phyloP scores from a whole-genome alignment of 92 coral and sea anemone genomes.

The Meandrina meandrites region DNA sequence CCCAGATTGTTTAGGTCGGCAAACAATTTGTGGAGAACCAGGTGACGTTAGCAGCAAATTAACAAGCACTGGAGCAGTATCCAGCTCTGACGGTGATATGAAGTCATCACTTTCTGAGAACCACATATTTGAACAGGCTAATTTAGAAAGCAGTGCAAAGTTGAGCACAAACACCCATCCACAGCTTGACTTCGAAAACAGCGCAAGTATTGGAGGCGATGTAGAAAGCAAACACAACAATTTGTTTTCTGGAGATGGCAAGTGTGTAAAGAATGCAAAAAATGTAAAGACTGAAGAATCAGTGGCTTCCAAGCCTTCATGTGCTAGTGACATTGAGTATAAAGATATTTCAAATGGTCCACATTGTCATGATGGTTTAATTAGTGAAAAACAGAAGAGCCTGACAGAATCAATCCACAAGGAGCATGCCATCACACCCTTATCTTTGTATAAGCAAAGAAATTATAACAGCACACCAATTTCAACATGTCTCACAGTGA shows the following conservation, averaged over 20 bases:
- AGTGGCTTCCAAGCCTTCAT: too few relatives aligned
- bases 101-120: neutral
- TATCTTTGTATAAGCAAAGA: conserved; percentile 11
- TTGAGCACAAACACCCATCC: neutral
- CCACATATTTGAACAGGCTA: neutral
- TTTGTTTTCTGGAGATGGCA: neutral
- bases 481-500: conserved; percentile 15
- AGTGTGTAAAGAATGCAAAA: neutral
- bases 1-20: neutral
- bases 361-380: neutral
- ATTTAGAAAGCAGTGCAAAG: neutral
- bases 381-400: neutral
- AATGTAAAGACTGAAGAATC: neutral
- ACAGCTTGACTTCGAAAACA: neutral
- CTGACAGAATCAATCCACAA: neutral
- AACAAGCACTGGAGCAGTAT: neutral
- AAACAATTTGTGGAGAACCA: neutral
- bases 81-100: neutral
- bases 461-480: neutral
- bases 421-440: neutral
- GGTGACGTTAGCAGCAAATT: neutral
- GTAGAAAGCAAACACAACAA: neutral
- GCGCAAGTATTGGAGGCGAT: neutral
- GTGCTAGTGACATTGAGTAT: neutral
- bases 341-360: neutral